A percentile compares a stretch with the other conserved stretches of the same genome.
These are phyloP conservation scores for Pseudochirops corinnae DNA, from an alignment of 2,797 vertebrate genomes.

Conservation along the genomic window DNA sequence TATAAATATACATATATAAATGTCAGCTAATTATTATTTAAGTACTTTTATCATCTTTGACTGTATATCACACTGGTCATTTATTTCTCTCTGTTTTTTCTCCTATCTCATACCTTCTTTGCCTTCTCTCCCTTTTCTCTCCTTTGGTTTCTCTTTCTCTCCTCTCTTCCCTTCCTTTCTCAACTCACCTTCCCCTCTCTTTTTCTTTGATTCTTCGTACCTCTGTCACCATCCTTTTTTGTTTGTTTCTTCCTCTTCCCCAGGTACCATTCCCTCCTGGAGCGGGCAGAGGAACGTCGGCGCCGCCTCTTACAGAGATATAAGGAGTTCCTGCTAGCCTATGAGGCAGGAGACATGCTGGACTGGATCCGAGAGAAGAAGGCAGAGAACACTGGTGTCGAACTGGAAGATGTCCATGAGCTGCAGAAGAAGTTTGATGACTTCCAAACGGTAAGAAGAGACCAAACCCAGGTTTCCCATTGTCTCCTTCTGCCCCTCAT, in stretches of 20 bases:
- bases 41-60: constrained; percentile 20
- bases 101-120: neutral
- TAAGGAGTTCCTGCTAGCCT: constrained; percentile 76
- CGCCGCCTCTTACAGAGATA: constrained; percentile 68
- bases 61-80: neutral
- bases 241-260: neutral
- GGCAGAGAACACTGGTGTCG: constrained; percentile 65
- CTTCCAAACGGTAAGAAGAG: constrained; percentile 73
- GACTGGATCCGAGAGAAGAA: constrained; percentile 79
- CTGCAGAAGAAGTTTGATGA: constrained; percentile 80
- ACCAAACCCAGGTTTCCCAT: neutral
- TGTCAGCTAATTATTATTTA: neutral
- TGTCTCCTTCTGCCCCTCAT: neutral
- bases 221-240: neutral
- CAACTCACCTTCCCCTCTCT: neutral
- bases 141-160: constrained; percentile 7
- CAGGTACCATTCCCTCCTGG: constrained; percentile 72
- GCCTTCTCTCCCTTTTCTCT: neutral
- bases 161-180: neutral
- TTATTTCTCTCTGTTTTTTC: neutral
- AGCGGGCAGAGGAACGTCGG: constrained; percentile 68
- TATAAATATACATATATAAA: neutral
- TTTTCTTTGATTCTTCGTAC: neutral
- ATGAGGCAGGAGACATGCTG: constrained; percentile 78
- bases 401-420: constrained; percentile 77